Percentiles rank a stretch among this genome's conserved stretches.
These are phyloP conservation scores for Gopherus evgoodei DNA, from an alignment of 2,113 vertebrate species.

Conservation along the genomic window DNA sequence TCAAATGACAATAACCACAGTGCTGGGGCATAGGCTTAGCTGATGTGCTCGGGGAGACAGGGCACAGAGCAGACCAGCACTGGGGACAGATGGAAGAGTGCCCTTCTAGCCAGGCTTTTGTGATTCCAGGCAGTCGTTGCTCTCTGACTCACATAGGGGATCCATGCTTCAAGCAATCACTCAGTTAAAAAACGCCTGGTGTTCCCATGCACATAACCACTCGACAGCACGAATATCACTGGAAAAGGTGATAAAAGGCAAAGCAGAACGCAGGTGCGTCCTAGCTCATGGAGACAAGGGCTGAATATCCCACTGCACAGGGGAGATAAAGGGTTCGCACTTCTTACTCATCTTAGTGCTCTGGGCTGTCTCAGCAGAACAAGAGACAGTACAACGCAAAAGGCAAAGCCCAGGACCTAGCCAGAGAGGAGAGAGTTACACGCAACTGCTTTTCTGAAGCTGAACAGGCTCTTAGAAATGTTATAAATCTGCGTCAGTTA, in stretches of 20 bases:
- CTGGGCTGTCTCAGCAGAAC: neutral
- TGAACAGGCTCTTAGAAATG: neutral
- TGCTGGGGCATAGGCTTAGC: neutral
- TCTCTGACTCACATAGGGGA: neutral
- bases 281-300: neutral
- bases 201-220: fast-evolving
- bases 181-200: too few species aligned
- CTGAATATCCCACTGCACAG: neutral
- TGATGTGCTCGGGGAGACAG: neutral
- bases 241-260: neutral
- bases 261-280: neutral
- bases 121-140: neutral
- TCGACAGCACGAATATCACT: fast-evolving
- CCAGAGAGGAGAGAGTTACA: neutral
- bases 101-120: neutral
- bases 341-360: neutral
- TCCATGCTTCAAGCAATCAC: neutral
- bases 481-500: neutral
- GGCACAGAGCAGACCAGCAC: too few species aligned
- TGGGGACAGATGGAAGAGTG: neutral
- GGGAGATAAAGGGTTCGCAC: neutral
- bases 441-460: neutral
- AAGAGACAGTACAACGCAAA: fast-evolving
- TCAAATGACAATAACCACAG: neutral
- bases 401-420: neutral